phyloP scores from a whole-genome alignment of 1,140 invertebrate species.

The Nasonia longicornis region DNA sequence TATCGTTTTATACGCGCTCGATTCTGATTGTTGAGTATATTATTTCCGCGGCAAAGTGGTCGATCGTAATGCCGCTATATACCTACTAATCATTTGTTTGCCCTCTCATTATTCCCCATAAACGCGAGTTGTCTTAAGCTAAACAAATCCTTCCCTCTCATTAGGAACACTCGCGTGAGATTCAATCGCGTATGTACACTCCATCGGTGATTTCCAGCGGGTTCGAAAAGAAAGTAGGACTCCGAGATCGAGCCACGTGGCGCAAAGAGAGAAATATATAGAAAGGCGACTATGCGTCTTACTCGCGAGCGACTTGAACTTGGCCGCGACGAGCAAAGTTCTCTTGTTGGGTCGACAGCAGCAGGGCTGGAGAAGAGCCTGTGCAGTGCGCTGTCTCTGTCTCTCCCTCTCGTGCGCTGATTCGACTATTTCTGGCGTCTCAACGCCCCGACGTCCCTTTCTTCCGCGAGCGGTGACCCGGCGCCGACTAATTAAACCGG shows the following conservation, averaged over 20 bases:
- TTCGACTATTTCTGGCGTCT: slow-evolving; percentile 64
- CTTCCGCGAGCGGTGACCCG: slow-evolving; percentile 54
- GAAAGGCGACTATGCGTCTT: neutral
- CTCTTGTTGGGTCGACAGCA: slow-evolving; percentile 56
- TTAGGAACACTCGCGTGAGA: too few relatives aligned
- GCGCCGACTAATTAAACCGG: slow-evolving; percentile 38
- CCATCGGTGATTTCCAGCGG: neutral
- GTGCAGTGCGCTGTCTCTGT: slow-evolving; percentile 30
- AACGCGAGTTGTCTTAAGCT: too few relatives aligned
- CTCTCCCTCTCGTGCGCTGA: slow-evolving; percentile 8
- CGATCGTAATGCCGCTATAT: neutral
- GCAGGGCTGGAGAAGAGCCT: slow-evolving; percentile 46
- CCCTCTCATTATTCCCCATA: neutral
- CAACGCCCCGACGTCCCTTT: slow-evolving; percentile 56
- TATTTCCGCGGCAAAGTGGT: neutral
- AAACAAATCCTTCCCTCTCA: neutral
- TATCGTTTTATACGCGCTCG: slow-evolving; percentile 1
- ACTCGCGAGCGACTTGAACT: slow-evolving; percentile 62
- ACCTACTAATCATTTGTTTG: neutral
- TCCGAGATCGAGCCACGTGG: neutral
- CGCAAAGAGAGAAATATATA: neutral
- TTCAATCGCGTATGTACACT: neutral
- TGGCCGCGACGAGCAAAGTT: slow-evolving; percentile 64
- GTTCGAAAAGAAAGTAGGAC: neutral
- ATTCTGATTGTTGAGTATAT: neutral